A percentile compares a stretch with the other conserved stretches of the same genome.
phyloP scores from a whole-genome alignment of 1,140 invertebrate genomes.

The Metaphire vulgaris region DNA sequence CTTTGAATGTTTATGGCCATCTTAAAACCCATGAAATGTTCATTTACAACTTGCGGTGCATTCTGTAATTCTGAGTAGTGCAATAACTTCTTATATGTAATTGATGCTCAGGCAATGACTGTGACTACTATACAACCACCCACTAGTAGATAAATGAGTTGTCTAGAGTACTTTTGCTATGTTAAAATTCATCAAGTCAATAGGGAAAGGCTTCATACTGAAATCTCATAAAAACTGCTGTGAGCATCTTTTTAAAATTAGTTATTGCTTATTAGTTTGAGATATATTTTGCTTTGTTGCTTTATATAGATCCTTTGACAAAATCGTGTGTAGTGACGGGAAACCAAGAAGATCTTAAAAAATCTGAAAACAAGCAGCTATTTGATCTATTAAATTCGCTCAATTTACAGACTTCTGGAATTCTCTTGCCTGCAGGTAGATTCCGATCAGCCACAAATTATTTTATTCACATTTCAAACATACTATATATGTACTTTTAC shows the following conservation, averaged over 20 bases:
- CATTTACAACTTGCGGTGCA: not conserved
- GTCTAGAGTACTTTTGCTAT: not conserved
- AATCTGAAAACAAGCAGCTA: slow-evolving; percentile 17
- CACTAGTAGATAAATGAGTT: not conserved
- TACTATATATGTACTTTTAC: no score
- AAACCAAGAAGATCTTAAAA: slow-evolving; percentile 1
- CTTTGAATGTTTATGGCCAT: not conserved
- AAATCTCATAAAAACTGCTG: no score
- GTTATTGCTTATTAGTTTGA: no score
- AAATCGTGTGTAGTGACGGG: slow-evolving; percentile 22
- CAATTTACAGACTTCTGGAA: no score
- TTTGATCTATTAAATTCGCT: slow-evolving; percentile 20
- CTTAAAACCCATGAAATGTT: not conserved
- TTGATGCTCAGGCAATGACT: not conserved
- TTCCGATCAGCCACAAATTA: no score
- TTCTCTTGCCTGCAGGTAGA: no score
- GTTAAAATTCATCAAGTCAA: not conserved
- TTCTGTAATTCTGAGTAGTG: not conserved
- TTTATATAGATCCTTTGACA: slow-evolving; percentile 20
- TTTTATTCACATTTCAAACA: no score
- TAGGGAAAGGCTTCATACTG: no score
- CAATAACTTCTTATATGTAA: no score
- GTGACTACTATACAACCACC: not conserved
- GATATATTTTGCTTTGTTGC: not conserved
- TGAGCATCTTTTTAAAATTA: no score